These are phyloP conservation scores for Homarus gammarus DNA, from an alignment of 2,888 invertebrate species.

Conservation along the genomic window DNA sequence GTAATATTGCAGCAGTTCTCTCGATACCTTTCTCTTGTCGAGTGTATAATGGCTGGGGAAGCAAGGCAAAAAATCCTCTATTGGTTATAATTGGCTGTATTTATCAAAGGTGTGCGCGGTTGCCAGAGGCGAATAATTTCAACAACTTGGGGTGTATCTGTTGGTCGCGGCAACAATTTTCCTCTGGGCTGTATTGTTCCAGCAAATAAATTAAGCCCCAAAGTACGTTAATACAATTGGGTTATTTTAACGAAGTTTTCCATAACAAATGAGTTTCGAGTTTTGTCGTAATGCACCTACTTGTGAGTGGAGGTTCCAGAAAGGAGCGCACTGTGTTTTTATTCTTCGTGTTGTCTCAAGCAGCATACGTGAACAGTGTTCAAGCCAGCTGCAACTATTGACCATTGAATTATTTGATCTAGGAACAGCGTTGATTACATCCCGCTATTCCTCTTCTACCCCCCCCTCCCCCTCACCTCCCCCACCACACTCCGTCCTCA, in stretches of 20 bases:
- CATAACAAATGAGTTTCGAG: constrained; percentile 1
- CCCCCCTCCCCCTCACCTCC: background rate
- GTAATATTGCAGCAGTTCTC: background rate
- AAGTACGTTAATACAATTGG: constrained; percentile 8
- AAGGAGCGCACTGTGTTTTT: background rate
- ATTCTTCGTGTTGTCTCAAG: background rate
- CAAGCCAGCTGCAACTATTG: too few species aligned
- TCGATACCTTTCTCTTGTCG: background rate
- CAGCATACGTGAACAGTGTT: too few species aligned
- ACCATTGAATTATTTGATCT: too few species aligned
- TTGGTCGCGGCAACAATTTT: background rate
- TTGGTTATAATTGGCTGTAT: constrained; percentile 21
- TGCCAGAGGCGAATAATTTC: background rate
- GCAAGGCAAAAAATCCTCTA: background rate
- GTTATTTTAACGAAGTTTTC: background rate
- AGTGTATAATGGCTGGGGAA: constrained; percentile 16
- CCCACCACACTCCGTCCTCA: background rate
- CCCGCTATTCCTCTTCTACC: background rate
- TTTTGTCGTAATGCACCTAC: background rate
- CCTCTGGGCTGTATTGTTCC: background rate
- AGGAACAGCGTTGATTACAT: background rate
- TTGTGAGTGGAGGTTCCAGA: background rate
- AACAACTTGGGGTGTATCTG: background rate
- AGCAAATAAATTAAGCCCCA: constrained; percentile 4
- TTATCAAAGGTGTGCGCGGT: background rate